A percentile compares a stretch with the other conserved stretches of the same genome.
These are phyloP conservation scores for Campoplex capitator DNA, from an alignment of 2,888 invertebrate genomes.

Conservation along the genomic window DNA sequence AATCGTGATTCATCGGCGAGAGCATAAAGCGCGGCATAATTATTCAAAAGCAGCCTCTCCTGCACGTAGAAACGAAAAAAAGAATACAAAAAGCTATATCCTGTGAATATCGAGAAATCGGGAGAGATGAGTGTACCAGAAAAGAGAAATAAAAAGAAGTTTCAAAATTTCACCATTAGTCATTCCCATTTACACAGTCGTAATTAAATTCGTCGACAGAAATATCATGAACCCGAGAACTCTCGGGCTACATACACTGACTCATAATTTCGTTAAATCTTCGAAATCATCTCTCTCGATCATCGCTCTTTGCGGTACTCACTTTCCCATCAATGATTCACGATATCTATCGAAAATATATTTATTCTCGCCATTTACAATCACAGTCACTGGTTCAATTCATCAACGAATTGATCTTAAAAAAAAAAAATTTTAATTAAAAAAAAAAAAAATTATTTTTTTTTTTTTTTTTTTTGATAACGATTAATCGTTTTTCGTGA, in stretches of 20 bases:
- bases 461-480: too few relatives aligned
- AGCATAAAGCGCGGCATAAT: conserved; percentile 48
- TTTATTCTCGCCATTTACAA: neutral
- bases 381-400: too few relatives aligned
- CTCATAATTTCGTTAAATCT: conserved; percentile 14
- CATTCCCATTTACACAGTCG: conserved; percentile 23
- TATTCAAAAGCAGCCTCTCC: conserved; percentile 51
- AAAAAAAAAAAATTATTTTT: too few relatives aligned
- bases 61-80: conserved; percentile 18
- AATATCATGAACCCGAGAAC: conserved; percentile 3
- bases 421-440: too few relatives aligned
- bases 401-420: too few relatives aligned
- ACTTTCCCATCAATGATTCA: neutral
- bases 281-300: neutral
- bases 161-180: conserved; percentile 25
- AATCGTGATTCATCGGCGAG: conserved; percentile 65
- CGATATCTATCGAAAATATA: neutral
- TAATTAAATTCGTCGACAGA: conserved; percentile 8
- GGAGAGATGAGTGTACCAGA: conserved; percentile 1
- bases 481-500: too few relatives aligned
- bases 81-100: conserved; percentile 1
- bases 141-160: neutral
- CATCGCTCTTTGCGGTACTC: neutral
- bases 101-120: conserved; percentile 34
- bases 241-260: conserved; percentile 3